These are phyloP conservation scores for Mirza zaza DNA, from an alignment of 2,113 vertebrate species.

Conservation along the genomic window DNA sequence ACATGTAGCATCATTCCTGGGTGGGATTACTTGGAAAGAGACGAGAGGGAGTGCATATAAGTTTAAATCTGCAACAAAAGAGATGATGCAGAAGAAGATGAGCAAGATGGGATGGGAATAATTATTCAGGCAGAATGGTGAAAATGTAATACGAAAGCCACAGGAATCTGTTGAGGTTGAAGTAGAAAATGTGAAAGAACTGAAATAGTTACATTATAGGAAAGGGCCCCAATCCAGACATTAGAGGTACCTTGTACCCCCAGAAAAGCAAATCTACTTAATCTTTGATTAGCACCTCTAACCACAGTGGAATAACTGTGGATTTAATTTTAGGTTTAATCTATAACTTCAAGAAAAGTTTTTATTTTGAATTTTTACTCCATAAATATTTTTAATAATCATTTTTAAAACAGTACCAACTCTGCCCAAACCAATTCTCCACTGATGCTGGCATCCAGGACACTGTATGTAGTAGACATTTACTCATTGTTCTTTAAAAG, in stretches of 20 bases:
- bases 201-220: not conserved
- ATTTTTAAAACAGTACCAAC: slow-evolving; percentile 8
- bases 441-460: not conserved
- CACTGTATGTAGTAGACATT: not conserved
- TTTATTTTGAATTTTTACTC: slow-evolving; percentile 36
- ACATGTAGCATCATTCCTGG: slow-evolving; percentile 30
- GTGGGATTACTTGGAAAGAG: not conserved
- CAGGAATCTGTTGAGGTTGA: slow-evolving; percentile 42
- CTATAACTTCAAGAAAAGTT: not conserved
- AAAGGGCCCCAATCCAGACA: not conserved
- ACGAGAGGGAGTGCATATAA: not conserved
- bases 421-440: not conserved
- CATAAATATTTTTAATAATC: not conserved
- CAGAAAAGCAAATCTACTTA: slow-evolving; percentile 27
- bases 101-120: slow-evolving; percentile 56
- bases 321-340: slow-evolving; percentile 46
- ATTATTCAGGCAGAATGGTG: slow-evolving; percentile 57
- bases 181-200: slow-evolving; percentile 12
- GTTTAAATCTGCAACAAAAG: slow-evolving; percentile 46
- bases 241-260: not conserved
- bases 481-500: not conserved
- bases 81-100: slow-evolving; percentile 45
- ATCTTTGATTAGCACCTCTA: slow-evolving; percentile 32
- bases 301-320: not conserved
- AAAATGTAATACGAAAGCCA: slow-evolving; percentile 63